Conservation (phyloP, 2,113 vertebrate genomes). For the Sinocyclocheilus rhinocerous region DNA sequence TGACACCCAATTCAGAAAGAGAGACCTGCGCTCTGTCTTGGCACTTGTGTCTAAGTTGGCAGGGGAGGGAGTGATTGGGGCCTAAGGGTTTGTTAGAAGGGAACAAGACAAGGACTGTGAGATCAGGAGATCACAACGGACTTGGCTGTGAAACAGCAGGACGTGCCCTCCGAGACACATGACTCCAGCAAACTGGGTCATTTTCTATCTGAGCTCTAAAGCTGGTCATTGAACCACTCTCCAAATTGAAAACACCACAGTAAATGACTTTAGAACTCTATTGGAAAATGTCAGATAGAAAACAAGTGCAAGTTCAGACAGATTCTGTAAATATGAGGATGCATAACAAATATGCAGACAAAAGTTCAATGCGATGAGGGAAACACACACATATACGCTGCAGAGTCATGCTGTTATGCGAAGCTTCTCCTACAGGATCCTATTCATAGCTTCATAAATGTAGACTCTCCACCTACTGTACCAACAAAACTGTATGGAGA, state of each 20-base stretch:
- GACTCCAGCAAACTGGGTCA: background rate
- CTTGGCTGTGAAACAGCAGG: conserved; percentile 39
- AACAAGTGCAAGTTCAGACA: background rate
- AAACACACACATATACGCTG: conserved; percentile 24
- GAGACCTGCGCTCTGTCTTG: background rate
- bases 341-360: background rate
- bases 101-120: conserved; percentile 56
- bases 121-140: conserved; percentile 55
- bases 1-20: background rate
- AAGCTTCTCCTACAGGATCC: conserved; percentile 47
- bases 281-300: background rate
- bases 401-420: conserved; percentile 62
- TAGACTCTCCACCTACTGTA: conserved; percentile 46
- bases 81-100: conserved; percentile 60
- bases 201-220: conserved; percentile 11
- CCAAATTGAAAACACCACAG: background rate
- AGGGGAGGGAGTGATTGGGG: conserved; percentile 27
- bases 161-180: background rate
- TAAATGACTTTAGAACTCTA: background rate
- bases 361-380: conserved; percentile 48
- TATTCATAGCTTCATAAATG: conserved; percentile 50
- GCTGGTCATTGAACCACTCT: background rate
- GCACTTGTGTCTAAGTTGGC: background rate
- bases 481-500: conserved; percentile 12
- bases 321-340: background rate